Base-by-base conservation (phyloP, 2,888 invertebrate species). In the Plagodis dolabraria region DNA sequence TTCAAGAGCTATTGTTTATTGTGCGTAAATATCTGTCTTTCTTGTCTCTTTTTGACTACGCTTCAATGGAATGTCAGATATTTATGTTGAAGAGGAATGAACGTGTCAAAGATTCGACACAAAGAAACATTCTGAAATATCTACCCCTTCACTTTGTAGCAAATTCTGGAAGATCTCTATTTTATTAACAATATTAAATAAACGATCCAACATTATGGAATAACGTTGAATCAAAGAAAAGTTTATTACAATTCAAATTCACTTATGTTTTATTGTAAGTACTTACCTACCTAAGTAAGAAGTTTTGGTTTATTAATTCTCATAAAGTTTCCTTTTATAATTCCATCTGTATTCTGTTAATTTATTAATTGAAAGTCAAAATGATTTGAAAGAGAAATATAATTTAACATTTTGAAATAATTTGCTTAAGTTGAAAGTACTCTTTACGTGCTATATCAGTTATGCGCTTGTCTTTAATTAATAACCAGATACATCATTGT, bases 71-170 rank as follows among this genome's bases (percentile, higher is more conserved):
- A 56, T 51, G 51, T 53, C 55, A 53, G 40, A 35, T 46, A 56
- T 60, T 56, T 52, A 48, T 44, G 12, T 33, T 9, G 9, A 51
- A 47, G 8, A 58, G 46, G 44, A 55, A 11, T 38, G 33, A 59
- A 57, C 22, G 33, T 57, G 59, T 63, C 63, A 52, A 65, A 58
- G 59, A 49, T 53, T 47, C 40, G 11, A 51, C 43, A 65, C 57
- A 60, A 60, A 59, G 63, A 47, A 51, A 56, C 42, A 48, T 60
- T 38, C 45, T 42, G 40, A 47, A 47, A 49, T 50, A 35, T 38
- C 35, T 34, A 54, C 51, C 53, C 55, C 33, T 10, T 40, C 8
- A 40, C 40, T 49, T 57, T 22, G 10, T 52, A 33, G 53, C 50
- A 22, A 42, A 10, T 59, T 54, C 43, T n/a, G 48, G 10, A 33